Evolutionary conservation across 2,888 invertebrate genomes (phyloP).

Genomic region (Euplagia quadripunctaria): DNA sequence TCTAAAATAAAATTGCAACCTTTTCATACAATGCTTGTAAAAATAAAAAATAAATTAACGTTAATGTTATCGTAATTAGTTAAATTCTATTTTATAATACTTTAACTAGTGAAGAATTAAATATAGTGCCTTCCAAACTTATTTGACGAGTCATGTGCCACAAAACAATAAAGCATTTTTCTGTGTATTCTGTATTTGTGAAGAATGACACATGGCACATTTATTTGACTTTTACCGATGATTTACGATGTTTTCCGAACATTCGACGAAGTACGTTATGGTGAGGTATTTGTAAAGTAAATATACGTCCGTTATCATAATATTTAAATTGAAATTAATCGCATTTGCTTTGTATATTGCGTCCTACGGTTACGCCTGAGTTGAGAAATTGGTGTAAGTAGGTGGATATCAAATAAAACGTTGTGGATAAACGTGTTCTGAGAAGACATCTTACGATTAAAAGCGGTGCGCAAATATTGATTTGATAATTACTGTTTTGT

Average conservation of each 20-base stretch:
- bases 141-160: not conserved
- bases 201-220: slow-evolving; percentile 19
- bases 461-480: slow-evolving; percentile 8
- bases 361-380: slow-evolving; percentile 30
- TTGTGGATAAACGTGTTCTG: not conserved
- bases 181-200: slow-evolving; percentile 20
- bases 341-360: slow-evolving; percentile 38
- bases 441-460: not conserved
- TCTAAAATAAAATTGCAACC: no score
- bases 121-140: no score
- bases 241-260: slow-evolving; percentile 36
- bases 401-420: slow-evolving; percentile 8
- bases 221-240: slow-evolving; percentile 32
- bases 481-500: slow-evolving; percentile 1
- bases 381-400: slow-evolving; percentile 40
- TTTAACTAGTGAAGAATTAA: no score
- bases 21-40: no score
- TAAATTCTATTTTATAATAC: no score
- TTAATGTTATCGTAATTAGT: no score
- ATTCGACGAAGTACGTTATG: slow-evolving; percentile 19
- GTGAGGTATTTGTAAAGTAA: slow-evolving; percentile 28
- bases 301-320: slow-evolving; percentile 47
- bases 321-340: slow-evolving; percentile 49
- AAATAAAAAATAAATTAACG: no score
- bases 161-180: slow-evolving; percentile 8